Percentiles rank a stretch among this genome's conserved stretches.
Conservation (phyloP, 2,888 invertebrate species). For the Parthenolecanium corni region DNA sequence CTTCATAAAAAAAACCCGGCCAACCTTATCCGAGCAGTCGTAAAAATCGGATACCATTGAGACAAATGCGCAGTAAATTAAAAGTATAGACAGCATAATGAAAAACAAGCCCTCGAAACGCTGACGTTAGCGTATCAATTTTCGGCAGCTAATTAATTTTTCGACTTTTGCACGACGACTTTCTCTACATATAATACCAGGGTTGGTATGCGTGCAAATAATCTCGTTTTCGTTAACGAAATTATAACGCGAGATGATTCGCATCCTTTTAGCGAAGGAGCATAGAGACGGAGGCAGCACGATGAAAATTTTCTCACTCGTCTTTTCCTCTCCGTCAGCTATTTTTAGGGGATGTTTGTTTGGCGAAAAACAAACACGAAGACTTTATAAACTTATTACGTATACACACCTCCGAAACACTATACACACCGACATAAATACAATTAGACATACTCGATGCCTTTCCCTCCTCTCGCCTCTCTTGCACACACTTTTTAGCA, state of each 20-base stretch:
- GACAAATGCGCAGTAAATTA: no score
- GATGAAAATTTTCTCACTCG: slow-evolving; percentile 16
- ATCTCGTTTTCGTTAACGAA: slow-evolving; percentile 23
- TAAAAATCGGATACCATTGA: no score
- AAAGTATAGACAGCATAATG: no score
- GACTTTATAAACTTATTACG: slow-evolving; percentile 21
- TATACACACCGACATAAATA: slow-evolving; percentile 23
- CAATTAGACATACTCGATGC: slow-evolving; percentile 13
- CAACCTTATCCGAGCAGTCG: no score
- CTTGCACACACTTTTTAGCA: neutral
- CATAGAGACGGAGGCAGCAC: no score
- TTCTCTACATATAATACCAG: neutral
- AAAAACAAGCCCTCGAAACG: no score
- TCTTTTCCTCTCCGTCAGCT: no score
- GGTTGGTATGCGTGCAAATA: slow-evolving; percentile 16
- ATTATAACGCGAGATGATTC: slow-evolving; percentile 16
- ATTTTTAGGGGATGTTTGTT: neutral
- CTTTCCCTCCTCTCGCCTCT: neutral
- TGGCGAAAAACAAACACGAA: slow-evolving; percentile 16
- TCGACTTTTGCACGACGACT: slow-evolving; percentile 1
- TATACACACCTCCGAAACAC: neutral
- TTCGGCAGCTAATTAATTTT: slow-evolving; percentile 16
- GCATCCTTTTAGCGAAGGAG: neutral
- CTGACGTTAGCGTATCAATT: slow-evolving; percentile 8
- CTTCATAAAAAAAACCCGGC: no score